These are phyloP conservation scores for Drosophila ficusphila DNA, from an alignment of 1,140 invertebrate species.

Conservation along the genomic window DNA sequence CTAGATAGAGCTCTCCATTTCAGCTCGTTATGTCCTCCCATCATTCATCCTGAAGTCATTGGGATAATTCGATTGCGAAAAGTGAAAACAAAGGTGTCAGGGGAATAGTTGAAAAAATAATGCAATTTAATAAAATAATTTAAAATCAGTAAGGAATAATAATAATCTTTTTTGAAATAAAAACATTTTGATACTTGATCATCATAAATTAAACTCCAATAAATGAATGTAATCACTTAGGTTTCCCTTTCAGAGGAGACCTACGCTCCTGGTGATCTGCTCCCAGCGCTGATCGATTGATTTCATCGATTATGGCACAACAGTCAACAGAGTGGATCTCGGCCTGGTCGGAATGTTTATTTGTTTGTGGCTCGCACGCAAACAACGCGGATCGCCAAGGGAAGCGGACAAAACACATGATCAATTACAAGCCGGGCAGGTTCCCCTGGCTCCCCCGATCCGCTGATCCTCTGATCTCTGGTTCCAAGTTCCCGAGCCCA, in stretches of 20 bases:
- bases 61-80: slow-evolving; percentile 52
- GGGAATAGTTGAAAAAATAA: neutral
- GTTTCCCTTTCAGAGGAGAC: neutral
- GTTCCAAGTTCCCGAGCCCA: slow-evolving; percentile 42
- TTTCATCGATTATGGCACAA: slow-evolving; percentile 79
- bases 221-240: too few relatives aligned
- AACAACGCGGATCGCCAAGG: slow-evolving; percentile 29
- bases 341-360: slow-evolving; percentile 53
- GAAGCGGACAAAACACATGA: slow-evolving; percentile 66
- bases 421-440: slow-evolving; percentile 74
- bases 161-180: too few relatives aligned
- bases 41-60: slow-evolving; percentile 56
- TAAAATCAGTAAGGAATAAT: too few relatives aligned
- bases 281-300: slow-evolving; percentile 70
- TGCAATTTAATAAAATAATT: too few relatives aligned
- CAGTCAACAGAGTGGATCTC: slow-evolving; percentile 45
- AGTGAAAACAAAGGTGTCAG: slow-evolving; percentile 62
- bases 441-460: too few relatives aligned
- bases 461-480: too few relatives aligned
- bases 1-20: slow-evolving; percentile 18
- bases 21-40: slow-evolving; percentile 49
- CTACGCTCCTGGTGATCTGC: slow-evolving; percentile 28
- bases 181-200: too few relatives aligned
- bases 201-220: too few relatives aligned
- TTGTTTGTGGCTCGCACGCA: slow-evolving; percentile 57